phyloP scores from a whole-genome alignment of 2,797 vertebrate genomes.

The Microctenopoma steveboyesi region DNA sequence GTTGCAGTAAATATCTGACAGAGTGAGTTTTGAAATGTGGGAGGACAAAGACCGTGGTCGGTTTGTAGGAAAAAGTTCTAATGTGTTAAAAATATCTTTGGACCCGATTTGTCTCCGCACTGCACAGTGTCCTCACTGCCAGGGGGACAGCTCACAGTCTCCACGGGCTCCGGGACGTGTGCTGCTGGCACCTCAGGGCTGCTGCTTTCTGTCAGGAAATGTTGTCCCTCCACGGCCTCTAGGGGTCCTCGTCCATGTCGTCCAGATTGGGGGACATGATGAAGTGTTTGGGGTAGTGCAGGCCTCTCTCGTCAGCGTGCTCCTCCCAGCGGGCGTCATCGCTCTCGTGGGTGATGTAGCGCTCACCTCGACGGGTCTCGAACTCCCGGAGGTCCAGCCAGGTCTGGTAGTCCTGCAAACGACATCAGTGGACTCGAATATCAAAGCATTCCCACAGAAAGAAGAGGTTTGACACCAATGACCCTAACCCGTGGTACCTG shows the following conservation, averaged over 20 bases:
- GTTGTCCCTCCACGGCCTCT: conserved; percentile 35
- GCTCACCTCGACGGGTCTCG: conserved; percentile 92
- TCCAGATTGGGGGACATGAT: conserved; percentile 95
- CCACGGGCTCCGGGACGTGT: neutral
- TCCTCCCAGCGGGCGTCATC: conserved; percentile 96
- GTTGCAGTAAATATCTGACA: conserved; percentile 33
- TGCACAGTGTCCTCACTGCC: no score
- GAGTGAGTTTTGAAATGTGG: conserved; percentile 12
- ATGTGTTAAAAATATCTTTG: conserved; percentile 3
- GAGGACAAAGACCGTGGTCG: neutral
- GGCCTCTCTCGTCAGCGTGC: conserved; percentile 83
- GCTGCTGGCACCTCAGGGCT: neutral
- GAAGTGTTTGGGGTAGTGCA: conserved; percentile 92
- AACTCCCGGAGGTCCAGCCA: conserved; percentile 97
- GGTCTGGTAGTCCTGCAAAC: conserved; percentile 93
- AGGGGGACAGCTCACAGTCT: neutral
- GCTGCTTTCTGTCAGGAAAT: neutral
- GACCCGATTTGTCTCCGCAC: conserved; percentile 13
- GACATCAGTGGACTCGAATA: neutral
- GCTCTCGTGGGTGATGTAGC: conserved; percentile 97
- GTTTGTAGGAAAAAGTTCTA: conserved; percentile 4
- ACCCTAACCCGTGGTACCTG: conserved; percentile 76
- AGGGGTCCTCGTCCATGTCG: conserved; percentile 95
- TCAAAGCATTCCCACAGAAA: no score
- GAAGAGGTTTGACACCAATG: no score